These are phyloP conservation scores for Spinibarbus caldwelli DNA, from an alignment of 2,797 vertebrate species.

Conservation along the genomic window DNA sequence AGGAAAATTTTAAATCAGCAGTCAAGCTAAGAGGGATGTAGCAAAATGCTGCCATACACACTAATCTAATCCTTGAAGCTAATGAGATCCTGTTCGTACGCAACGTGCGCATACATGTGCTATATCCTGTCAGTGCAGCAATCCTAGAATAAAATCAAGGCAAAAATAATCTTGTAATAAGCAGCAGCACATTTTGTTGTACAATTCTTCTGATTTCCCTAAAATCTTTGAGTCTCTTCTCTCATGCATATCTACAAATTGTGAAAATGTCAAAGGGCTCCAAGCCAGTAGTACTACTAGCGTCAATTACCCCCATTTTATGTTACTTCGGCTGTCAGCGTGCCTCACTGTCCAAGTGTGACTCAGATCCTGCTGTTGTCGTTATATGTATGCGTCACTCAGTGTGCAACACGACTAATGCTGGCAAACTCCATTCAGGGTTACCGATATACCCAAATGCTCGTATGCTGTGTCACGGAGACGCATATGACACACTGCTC, in stretches of 20 bases:
- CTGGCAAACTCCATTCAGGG: constrained; percentile 9
- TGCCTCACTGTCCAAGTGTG: constrained; percentile 45
- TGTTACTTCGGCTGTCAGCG: constrained; percentile 27
- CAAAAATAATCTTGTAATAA: background rate
- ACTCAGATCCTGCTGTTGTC: constrained; percentile 42
- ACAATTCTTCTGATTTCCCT: background rate
- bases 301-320: constrained; percentile 41
- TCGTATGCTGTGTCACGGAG: background rate
- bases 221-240: background rate
- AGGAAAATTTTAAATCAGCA: constrained; percentile 49
- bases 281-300: constrained; percentile 29
- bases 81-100: constrained; percentile 3
- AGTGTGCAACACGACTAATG: background rate
- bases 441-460: background rate
- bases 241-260: background rate
- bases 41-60: constrained; percentile 33
- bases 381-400: constrained; percentile 42
- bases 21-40: constrained; percentile 40
- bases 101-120: background rate
- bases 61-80: constrained; percentile 33
- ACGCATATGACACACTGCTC: background rate
- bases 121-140: background rate
- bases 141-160: constrained; percentile 9
- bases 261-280: background rate
- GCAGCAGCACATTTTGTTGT: background rate